Evolutionary conservation across 1,140 invertebrate genomes (phyloP).

Genomic region (Bombus terrestris): DNA sequence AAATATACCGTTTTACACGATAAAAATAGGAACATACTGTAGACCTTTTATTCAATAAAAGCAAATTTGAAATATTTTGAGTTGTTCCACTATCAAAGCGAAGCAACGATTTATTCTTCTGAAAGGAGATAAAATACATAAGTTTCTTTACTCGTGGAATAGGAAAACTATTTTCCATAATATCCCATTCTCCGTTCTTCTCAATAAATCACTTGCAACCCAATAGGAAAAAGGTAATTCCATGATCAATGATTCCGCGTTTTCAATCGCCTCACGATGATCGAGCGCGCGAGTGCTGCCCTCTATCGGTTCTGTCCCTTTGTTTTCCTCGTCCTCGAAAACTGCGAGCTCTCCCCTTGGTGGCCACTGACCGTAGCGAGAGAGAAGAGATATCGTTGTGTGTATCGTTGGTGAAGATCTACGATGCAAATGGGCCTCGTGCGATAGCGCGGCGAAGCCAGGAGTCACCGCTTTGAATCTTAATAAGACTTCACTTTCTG

Average conservation of each 20-base stretch:
- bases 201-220: no score
- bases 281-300: not conserved
- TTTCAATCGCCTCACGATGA: not conserved
- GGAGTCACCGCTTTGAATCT: slow-evolving; percentile 44
- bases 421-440: slow-evolving; percentile 32
- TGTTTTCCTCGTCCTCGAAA: slow-evolving; percentile 29
- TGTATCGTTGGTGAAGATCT: slow-evolving; percentile 29
- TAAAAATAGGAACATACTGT: no score
- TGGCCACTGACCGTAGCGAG: slow-evolving; percentile 13
- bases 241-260: not conserved
- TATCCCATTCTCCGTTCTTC: no score
- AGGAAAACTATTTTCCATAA: no score
- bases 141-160: no score
- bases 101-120: no score
- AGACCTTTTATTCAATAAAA: no score
- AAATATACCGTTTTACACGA: no score
- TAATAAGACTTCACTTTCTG: slow-evolving; percentile 56
- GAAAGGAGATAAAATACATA: no score
- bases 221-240: not conserved
- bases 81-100: no score
- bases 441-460: not conserved
- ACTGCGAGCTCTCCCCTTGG: not conserved
- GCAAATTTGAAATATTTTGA: no score
- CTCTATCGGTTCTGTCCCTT: not conserved
- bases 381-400: not conserved